These are phyloP conservation scores for Choristoneura rosaceana DNA, from an alignment of 2,888 invertebrate genomes.

Conservation along the genomic window DNA sequence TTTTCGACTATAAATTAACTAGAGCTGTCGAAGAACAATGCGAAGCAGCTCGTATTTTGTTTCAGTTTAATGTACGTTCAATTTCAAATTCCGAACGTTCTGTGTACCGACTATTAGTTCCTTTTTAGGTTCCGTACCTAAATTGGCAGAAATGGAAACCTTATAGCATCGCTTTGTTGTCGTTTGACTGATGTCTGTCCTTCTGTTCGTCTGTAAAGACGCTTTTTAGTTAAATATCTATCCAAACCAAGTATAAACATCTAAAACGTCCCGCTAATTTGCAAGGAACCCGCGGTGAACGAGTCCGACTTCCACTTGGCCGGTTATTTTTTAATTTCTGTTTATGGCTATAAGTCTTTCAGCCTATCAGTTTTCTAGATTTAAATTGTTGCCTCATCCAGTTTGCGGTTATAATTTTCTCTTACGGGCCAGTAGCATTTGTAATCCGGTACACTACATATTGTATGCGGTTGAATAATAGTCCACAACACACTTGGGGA, in stretches of 20 bases:
- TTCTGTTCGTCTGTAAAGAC: too few relatives aligned
- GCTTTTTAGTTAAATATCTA: too few relatives aligned
- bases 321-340: too few relatives aligned
- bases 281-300: too few relatives aligned
- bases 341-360: neutral
- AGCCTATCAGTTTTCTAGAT: neutral
- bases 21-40: constrained; percentile 30
- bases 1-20: constrained; percentile 28
- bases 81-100: constrained; percentile 16
- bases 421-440: constrained; percentile 68
- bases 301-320: too few relatives aligned
- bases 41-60: constrained; percentile 25
- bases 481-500: constrained; percentile 79
- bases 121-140: neutral
- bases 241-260: too few relatives aligned
- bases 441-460: constrained; percentile 76
- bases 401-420: constrained; percentile 54
- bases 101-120: neutral
- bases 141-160: too few relatives aligned
- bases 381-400: constrained; percentile 49
- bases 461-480: constrained; percentile 82
- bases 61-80: constrained; percentile 19
- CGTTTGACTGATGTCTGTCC: too few relatives aligned
- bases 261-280: too few relatives aligned
- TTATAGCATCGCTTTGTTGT: too few relatives aligned